A percentile compares a stretch with the other conserved stretches of the same genome.
Evolutionary conservation across 2,113 vertebrate species (phyloP).

Genomic region (Varanus komodoensis): DNA sequence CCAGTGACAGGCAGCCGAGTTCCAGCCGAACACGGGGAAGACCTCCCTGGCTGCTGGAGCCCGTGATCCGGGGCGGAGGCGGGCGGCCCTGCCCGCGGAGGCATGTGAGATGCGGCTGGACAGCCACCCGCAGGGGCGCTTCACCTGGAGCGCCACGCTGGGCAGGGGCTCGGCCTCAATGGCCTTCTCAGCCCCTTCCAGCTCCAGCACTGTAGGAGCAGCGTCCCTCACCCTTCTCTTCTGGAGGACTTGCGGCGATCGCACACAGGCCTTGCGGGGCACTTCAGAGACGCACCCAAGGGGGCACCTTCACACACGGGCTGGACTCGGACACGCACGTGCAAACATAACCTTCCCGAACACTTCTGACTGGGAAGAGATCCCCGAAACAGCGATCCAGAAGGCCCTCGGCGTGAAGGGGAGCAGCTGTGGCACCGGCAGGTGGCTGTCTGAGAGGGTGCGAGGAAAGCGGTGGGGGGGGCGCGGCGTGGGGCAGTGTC

Average conservation of each 20-base stretch:
- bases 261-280: background rate
- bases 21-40: too few relatives aligned
- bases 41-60: too few relatives aligned
- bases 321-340: too few relatives aligned
- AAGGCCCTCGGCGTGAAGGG: background rate
- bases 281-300: background rate
- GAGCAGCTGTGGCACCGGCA: background rate
- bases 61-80: too few relatives aligned
- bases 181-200: too few relatives aligned
- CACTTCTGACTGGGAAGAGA: background rate
- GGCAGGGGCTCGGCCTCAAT: too few relatives aligned
- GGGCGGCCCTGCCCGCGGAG: too few relatives aligned
- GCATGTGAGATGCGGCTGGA: too few relatives aligned
- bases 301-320: background rate
- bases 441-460: background rate
- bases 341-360: background rate
- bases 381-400: background rate
- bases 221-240: background rate
- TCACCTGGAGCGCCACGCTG: too few relatives aligned
- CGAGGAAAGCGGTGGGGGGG: background rate
- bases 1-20: too few relatives aligned
- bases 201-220: background rate
- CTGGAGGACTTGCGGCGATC: background rate
- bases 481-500: too few relatives aligned
- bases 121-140: too few relatives aligned